Conservation (phyloP, 2,888 invertebrate species). For the Blera fallax region DNA sequence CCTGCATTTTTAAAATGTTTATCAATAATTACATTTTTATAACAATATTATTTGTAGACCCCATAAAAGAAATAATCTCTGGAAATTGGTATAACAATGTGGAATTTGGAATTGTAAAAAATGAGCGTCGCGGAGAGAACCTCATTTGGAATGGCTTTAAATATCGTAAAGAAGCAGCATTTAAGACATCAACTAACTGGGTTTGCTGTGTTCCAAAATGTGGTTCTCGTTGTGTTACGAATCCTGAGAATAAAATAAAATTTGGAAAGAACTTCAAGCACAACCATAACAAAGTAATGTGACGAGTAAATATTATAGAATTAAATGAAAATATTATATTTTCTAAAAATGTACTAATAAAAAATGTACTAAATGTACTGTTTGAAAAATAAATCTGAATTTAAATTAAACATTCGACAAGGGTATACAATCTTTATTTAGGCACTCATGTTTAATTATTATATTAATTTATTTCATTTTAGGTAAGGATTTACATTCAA, state of each 20-base stretch:
- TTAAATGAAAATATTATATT: background rate
- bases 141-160: slow-evolving; percentile 73
- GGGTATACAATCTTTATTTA: background rate
- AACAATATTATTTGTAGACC: slow-evolving; percentile 40
- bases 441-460: background rate
- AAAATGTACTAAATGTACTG: background rate
- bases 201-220: slow-evolving; percentile 74
- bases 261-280: slow-evolving; percentile 74
- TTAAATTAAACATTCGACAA: background rate
- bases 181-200: slow-evolving; percentile 75
- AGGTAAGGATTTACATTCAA: slow-evolving; percentile 37
- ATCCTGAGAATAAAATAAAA: slow-evolving; percentile 73
- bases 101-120: slow-evolving; percentile 65
- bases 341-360: background rate
- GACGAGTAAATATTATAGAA: background rate
- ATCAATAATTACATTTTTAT: background rate
- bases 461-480: slow-evolving; percentile 54
- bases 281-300: slow-evolving; percentile 66
- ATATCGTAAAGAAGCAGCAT: slow-evolving; percentile 75
- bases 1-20: background rate
- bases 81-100: slow-evolving; percentile 74
- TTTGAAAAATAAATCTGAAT: background rate
- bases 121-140: slow-evolving; percentile 72
- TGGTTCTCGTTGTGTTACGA: slow-evolving; percentile 74
- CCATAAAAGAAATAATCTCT: slow-evolving; percentile 47